These are phyloP conservation scores for Tridacna gigas DNA, from an alignment of 2,888 invertebrate genomes.

Conservation along the genomic window DNA sequence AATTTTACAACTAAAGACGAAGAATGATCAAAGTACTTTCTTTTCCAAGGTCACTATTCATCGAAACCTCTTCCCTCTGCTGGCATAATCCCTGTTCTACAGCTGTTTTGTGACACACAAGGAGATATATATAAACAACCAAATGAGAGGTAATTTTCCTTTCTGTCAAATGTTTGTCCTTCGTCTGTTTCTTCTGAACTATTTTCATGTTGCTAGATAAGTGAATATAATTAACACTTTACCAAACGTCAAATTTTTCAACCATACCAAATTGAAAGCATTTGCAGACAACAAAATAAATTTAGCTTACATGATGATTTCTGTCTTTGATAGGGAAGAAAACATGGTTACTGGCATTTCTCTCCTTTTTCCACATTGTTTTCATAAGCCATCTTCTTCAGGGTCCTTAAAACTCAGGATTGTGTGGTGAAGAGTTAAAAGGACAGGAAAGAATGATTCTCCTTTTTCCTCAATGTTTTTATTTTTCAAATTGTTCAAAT, in stretches of 20 bases:
- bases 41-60: conserved; percentile 36
- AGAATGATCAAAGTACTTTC: neutral
- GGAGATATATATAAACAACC: conserved; percentile 17
- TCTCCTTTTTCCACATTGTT: neutral
- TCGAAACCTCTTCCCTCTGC: conserved; percentile 51
- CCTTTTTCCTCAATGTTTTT: neutral
- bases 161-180: too few species aligned
- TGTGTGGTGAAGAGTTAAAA: too few species aligned
- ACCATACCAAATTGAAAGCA: too few species aligned
- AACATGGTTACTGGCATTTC: neutral
- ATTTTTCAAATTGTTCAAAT: neutral
- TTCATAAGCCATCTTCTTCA: neutral
- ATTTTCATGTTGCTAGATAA: too few species aligned
- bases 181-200: too few species aligned
- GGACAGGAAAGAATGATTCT: neutral
- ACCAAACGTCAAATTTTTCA: too few species aligned
- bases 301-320: too few species aligned
- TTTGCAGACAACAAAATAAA: too few species aligned
- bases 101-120: conserved; percentile 45
- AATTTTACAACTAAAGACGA: neutral
- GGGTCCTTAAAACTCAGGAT: neutral
- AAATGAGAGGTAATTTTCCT: conserved; percentile 1
- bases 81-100: conserved; percentile 53
- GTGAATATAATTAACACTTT: neutral
- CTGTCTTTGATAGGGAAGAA: too few species aligned